Conservation (phyloP, 1,140 invertebrate species). For the Philotrypesis tridentata region DNA sequence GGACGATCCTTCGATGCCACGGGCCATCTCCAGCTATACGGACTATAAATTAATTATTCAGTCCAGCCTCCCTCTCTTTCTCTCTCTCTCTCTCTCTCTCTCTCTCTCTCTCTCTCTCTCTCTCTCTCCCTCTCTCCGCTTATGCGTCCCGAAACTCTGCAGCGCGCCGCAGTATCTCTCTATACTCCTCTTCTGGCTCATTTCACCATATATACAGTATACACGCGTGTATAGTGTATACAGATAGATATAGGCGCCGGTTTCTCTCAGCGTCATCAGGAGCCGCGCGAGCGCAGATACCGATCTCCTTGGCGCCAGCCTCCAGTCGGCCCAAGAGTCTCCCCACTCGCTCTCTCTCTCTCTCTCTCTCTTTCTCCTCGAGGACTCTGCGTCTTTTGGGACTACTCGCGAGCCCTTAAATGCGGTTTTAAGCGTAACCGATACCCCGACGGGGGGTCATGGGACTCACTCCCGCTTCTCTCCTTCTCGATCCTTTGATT, state of each 20-base stretch:
- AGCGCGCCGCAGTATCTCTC: too few species aligned
- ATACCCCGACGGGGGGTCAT: slow-evolving; percentile 63
- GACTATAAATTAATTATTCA: slow-evolving; percentile 49
- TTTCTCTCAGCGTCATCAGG: background rate
- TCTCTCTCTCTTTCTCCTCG: slow-evolving; percentile 38
- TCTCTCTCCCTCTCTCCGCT: background rate
- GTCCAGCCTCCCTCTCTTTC: background rate
- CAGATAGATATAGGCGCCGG: background rate
- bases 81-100: background rate
- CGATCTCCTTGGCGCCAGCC: slow-evolving; percentile 69
- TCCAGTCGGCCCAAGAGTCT: background rate
- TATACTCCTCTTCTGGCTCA: background rate
- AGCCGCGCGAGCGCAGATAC: slow-evolving; percentile 63
- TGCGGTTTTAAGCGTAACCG: slow-evolving; percentile 67
- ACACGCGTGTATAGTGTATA: too few species aligned
- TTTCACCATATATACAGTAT: background rate
- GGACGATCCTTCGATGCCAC: slow-evolving; percentile 5
- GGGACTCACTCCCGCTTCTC: background rate
- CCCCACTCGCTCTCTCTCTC: slow-evolving; percentile 13
- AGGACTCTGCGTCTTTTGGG: slow-evolving; percentile 20
- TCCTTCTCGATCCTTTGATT: slow-evolving; percentile 26
- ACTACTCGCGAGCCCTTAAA: slow-evolving; percentile 56
- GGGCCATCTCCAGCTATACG: background rate
- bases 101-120: too few species aligned
- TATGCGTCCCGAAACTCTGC: background rate